Conservation (phyloP, 2,113 vertebrate species). For the Scolopax mira region DNA sequence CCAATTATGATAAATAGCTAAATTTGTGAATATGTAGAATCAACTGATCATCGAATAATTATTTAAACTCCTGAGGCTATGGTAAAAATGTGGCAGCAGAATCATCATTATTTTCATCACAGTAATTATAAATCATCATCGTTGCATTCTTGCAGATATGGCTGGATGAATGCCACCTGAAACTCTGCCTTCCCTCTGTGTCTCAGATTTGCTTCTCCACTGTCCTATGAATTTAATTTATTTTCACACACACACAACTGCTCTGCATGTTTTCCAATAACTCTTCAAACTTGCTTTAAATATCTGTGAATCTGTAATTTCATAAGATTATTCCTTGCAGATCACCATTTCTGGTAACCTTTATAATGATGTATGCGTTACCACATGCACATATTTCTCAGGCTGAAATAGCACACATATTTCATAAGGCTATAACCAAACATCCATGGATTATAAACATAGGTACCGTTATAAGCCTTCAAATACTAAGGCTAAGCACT, state of each 20-base stretch:
- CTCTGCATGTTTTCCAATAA: not conserved
- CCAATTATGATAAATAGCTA: slow-evolving; percentile 65
- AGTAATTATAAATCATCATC: slow-evolving; percentile 60
- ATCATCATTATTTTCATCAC: slow-evolving; percentile 54
- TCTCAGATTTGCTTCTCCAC: not conserved
- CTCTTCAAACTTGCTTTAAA: not conserved
- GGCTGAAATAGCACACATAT: not conserved
- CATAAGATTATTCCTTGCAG: not conserved
- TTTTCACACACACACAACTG: not conserved
- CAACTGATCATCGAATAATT: slow-evolving; percentile 59
- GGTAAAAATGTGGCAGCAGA: slow-evolving; percentile 16
- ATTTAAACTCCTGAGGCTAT: slow-evolving; percentile 33
- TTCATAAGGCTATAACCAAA: slow-evolving; percentile 27
- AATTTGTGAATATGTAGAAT: slow-evolving; percentile 58
- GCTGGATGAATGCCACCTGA: slow-evolving; percentile 50
- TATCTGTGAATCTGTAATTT: not conserved
- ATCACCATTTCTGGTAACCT: slow-evolving; percentile 8
- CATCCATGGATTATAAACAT: not conserved
- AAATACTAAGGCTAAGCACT: not conserved
- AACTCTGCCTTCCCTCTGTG: not conserved
- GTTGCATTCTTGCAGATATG: not conserved
- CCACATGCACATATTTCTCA: not conserved
- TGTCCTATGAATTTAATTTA: not conserved
- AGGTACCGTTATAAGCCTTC: not conserved
- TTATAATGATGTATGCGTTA: not conserved